Evolutionary conservation across 2,888 invertebrate species (phyloP).

Genomic region (Candidula unifasciata): DNA sequence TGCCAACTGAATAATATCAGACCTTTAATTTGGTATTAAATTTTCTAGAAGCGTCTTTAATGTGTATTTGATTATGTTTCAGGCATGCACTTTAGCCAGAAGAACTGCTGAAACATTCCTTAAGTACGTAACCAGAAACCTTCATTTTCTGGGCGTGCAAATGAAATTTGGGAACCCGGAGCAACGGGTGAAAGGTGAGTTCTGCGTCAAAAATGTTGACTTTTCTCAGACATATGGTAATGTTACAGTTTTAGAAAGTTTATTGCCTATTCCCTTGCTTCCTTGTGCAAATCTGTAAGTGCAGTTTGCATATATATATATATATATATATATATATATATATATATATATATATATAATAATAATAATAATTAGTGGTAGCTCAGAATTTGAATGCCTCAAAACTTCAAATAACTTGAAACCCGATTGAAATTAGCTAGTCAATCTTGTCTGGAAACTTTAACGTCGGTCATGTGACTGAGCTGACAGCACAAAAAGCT

Average conservation of each 20-base stretch:
- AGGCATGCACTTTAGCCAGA: constrained; percentile 89
- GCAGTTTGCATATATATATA: no score
- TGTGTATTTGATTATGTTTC: not conserved
- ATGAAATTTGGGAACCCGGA: constrained; percentile 82
- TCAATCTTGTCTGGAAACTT: no score
- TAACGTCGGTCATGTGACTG: no score
- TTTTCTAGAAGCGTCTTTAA: not conserved
- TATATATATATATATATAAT: no score
- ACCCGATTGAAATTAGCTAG: no score
- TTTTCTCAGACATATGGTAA: not conserved
- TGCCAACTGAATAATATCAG: no score
- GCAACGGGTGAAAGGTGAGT: constrained; percentile 83
- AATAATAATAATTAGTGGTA: no score
- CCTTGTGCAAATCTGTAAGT: no score
- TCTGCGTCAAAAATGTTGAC: not conserved
- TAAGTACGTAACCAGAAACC: constrained; percentile 95
- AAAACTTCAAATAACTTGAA: no score
- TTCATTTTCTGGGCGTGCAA: constrained; percentile 82
- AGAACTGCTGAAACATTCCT: constrained; percentile 97
- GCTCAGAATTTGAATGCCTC: no score
- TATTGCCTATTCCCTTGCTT: not conserved
- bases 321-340: no score
- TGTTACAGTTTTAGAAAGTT: not conserved
- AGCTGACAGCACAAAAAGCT: no score
- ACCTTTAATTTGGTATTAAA: not conserved